Conservation (phyloP, 2,797 vertebrate species). For the Falco novaeseelandiae region DNA sequence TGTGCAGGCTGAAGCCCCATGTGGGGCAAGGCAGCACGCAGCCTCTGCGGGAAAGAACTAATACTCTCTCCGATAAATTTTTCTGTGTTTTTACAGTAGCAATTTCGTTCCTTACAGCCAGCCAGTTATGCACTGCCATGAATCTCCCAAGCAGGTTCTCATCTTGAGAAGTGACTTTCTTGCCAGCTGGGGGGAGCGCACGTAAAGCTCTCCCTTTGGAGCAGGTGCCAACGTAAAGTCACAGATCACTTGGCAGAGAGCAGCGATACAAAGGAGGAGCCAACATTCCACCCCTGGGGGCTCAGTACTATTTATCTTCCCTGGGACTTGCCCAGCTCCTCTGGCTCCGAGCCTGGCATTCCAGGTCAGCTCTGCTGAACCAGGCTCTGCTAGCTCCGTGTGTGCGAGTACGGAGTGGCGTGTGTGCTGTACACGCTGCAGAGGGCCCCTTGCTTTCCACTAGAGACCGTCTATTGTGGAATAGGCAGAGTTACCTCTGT, state of each 20-base stretch:
- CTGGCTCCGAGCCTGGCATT: constrained; percentile 48
- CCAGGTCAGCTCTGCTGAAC: constrained; percentile 27
- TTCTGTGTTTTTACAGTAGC: background rate
- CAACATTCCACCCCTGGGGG: background rate
- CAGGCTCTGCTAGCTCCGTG: background rate
- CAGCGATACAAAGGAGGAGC: constrained; percentile 30
- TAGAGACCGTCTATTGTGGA: background rate
- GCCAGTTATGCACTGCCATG: accelerated
- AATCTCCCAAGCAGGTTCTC: constrained; percentile 4
- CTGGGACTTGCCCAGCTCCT: constrained; percentile 43
- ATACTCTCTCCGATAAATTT: background rate
- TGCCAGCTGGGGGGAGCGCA: constrained; percentile 18
- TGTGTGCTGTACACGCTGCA: background rate
- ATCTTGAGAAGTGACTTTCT: constrained; percentile 12
- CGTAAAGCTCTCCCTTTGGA: constrained; percentile 49
- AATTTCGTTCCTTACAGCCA: background rate
- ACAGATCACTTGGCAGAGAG: constrained; percentile 67
- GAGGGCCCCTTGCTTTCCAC: background rate
- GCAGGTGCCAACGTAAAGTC: constrained; percentile 58
- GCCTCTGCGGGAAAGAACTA: background rate
- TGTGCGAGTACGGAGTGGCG: background rate
- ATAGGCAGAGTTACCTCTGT: background rate
- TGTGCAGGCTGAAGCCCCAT: background rate
- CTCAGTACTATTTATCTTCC: constrained; percentile 62
- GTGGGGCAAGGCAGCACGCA: background rate